Conservation (phyloP, 2,888 invertebrate genomes). For the Rhingia rostrata region DNA sequence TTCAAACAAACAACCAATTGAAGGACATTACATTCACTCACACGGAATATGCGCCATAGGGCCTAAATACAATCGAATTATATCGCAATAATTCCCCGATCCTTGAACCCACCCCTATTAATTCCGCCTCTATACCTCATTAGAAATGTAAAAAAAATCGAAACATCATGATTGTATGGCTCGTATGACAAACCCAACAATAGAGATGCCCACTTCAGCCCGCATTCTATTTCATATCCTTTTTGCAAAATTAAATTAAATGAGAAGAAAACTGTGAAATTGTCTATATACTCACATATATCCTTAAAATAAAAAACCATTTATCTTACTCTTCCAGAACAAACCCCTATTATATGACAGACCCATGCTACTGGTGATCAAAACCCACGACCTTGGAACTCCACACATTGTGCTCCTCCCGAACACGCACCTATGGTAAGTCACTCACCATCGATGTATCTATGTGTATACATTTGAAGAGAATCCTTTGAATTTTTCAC, state of each 20-base stretch:
- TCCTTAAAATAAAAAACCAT: conserved; percentile 60
- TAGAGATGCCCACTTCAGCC: neutral
- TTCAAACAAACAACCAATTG: no score
- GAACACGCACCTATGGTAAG: conserved; percentile 56
- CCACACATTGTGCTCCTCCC: neutral
- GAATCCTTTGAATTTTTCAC: conserved; percentile 63
- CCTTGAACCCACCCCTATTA: no score
- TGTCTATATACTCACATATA: conserved; percentile 14
- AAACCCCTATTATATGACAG: conserved; percentile 22
- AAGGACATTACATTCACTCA: no score
- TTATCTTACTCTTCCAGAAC: conserved; percentile 62
- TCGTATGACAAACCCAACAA: neutral
- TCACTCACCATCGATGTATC: conserved; percentile 33
- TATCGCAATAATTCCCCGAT: no score
- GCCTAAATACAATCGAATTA: no score
- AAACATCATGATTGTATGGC: no score
- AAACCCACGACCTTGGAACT: conserved; percentile 39
- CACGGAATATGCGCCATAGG: no score
- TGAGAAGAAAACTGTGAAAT: neutral
- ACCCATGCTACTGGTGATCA: conserved; percentile 36
- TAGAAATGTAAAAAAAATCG: no score
- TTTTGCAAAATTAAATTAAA: neutral
- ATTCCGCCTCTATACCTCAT: no score
- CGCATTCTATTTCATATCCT: neutral
- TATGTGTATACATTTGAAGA: conserved; percentile 2